Percentiles rank a stretch among this genome's conserved stretches.
Evolutionary conservation across 2,113 vertebrate genomes (phyloP).

Genomic region (Prinia subflava): DNA sequence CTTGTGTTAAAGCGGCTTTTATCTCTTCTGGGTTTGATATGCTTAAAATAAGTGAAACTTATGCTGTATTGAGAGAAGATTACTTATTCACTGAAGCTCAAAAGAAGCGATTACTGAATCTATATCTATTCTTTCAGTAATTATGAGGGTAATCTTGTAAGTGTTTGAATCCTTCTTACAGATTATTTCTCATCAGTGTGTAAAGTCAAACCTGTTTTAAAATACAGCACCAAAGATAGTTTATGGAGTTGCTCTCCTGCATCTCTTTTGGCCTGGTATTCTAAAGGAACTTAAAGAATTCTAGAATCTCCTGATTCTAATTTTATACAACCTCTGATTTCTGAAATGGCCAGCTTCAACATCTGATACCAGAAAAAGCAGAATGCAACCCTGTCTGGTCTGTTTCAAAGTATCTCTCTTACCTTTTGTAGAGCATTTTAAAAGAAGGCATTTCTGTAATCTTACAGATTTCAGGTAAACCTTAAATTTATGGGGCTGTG

Average conservation of each 20-base stretch:
- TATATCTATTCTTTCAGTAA: not conserved
- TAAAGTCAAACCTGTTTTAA: not conserved
- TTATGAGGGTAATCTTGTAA: constrained; percentile 29
- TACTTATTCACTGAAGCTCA: constrained; percentile 46
- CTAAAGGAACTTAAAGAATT: not conserved
- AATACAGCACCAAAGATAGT: not conserved
- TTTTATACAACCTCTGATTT: not conserved
- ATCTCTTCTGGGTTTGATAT: constrained; percentile 52
- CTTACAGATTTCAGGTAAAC: not conserved
- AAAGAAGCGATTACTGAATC: constrained; percentile 42
- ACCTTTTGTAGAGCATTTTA: not conserved
- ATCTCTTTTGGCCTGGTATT: not conserved
- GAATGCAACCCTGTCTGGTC: not conserved
- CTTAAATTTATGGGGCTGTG: not conserved
- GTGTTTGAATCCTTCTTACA: not conserved
- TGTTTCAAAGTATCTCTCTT: not conserved
- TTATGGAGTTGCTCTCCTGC: not conserved
- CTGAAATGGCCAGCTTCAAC: not conserved
- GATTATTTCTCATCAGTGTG: not conserved
- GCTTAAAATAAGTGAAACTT: constrained; percentile 63
- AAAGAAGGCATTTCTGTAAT: not conserved
- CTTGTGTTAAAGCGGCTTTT: constrained; percentile 35
- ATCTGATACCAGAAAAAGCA: not conserved
- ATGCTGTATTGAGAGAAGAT: constrained; percentile 36
- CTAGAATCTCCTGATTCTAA: not conserved